Evolutionary conservation across 2,888 invertebrate species (phyloP).

Genomic region (Odontothrips loti): DNA sequence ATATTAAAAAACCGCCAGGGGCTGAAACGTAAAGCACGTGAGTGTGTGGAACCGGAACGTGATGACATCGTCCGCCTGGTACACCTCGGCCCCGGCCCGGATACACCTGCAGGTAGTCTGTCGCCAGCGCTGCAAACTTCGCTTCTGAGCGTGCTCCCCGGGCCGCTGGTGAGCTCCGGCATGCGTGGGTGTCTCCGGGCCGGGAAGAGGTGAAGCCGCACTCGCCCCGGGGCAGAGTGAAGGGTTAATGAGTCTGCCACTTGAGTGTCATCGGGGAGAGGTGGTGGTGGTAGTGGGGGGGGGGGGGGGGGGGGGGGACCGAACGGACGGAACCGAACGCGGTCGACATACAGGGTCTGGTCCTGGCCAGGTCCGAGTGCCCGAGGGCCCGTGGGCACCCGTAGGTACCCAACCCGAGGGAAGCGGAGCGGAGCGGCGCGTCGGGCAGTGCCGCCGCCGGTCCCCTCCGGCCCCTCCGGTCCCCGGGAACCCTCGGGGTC

Average conservation of each 20-base stretch:
- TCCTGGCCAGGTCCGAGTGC: too few species aligned
- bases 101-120: too few species aligned
- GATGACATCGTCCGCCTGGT: too few species aligned
- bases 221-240: neutral
- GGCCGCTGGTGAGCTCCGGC: too few species aligned
- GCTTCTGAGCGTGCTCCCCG: too few species aligned
- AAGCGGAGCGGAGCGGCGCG: neutral
- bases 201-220: too few species aligned
- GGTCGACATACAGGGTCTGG: too few species aligned
- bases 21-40: too few species aligned
- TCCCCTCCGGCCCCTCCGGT: neutral
- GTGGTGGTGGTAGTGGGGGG: too few species aligned
- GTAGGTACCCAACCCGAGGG: neutral
- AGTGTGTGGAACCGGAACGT: too few species aligned
- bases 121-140: neutral
- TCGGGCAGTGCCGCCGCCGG: neutral
- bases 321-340: neutral
- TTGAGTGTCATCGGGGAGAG: neutral
- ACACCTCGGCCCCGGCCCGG: too few species aligned
- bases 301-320: neutral
- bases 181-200: neutral
- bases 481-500: neutral
- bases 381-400: neutral
- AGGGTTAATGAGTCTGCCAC: slow-evolving; percentile 22
- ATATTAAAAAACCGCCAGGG: too few species aligned